Evolutionary conservation across 53 echinoderm and acorn worm species (phyloP).

Genomic region (Antedon mediterranea): DNA sequence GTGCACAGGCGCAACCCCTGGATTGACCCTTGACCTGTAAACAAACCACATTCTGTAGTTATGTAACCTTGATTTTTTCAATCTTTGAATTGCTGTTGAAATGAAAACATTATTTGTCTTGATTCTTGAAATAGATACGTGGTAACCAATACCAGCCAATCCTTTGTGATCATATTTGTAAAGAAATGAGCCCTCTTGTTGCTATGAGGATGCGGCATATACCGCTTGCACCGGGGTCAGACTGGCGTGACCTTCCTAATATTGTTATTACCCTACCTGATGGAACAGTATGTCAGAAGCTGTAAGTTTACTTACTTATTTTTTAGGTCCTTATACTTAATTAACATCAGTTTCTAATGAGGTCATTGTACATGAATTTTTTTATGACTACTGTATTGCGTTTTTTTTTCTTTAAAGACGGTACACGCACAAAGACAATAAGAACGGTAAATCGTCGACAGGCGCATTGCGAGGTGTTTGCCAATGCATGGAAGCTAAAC

Average conservation of each 20-base stretch:
- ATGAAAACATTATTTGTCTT: not conserved
- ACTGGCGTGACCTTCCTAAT: constrained; percentile 92
- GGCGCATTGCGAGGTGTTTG: constrained; percentile 82
- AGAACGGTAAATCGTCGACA: constrained; percentile 55
- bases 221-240: constrained; percentile 88
- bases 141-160: constrained; percentile 99
- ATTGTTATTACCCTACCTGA: constrained; percentile 63
- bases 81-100: too few relatives aligned
- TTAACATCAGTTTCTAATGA: too few relatives aligned
- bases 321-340: too few relatives aligned
- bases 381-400: too few relatives aligned
- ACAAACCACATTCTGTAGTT: too few relatives aligned
- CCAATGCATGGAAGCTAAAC: constrained; percentile 53
- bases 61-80: too few relatives aligned
- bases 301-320: constrained; percentile 38
- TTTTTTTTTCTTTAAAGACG: constrained; percentile 31
- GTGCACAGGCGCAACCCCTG: too few relatives aligned
- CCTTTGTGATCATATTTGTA: constrained; percentile 89
- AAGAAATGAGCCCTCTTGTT: constrained; percentile 90
- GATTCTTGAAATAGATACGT: constrained; percentile 54
- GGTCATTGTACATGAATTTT: too few relatives aligned
- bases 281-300: constrained; percentile 51
- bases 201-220: constrained; percentile 85
- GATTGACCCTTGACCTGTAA: too few relatives aligned
- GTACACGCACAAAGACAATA: constrained; percentile 86